Conservation (phyloP, 2,888 invertebrate species). For the Drosophila cracens region DNA sequence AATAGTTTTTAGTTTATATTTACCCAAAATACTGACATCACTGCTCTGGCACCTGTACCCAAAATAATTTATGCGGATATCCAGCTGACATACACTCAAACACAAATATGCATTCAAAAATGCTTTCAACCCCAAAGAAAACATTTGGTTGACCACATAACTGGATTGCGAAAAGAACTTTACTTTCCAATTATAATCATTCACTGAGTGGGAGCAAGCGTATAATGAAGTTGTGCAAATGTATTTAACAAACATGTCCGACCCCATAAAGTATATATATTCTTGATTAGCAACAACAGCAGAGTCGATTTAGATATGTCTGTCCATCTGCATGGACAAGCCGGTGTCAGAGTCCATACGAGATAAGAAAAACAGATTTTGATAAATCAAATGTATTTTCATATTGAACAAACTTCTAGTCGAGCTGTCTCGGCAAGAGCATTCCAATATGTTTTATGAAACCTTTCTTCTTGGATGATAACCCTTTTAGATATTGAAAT, state of each 20-base stretch:
- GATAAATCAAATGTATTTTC: neutral
- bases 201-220: neutral
- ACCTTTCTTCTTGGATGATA: neutral
- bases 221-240: neutral
- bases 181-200: slow-evolving; percentile 8
- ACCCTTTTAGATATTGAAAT: neutral
- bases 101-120: neutral
- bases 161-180: slow-evolving; percentile 5
- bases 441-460: neutral
- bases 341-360: neutral
- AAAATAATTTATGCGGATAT: slow-evolving; percentile 36
- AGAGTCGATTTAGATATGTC: neutral
- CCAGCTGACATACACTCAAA: neutral
- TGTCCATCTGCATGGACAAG: neutral
- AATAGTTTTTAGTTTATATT: slow-evolving; percentile 32
- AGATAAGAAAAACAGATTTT: neutral
- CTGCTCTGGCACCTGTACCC: neutral
- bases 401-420: neutral
- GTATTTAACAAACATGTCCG: neutral
- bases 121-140: slow-evolving; percentile 1
- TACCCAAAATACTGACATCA: slow-evolving; percentile 17
- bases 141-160: slow-evolving; percentile 4
- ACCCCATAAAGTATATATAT: neutral
- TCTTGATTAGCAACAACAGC: neutral
- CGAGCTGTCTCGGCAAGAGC: neutral